Evolutionary conservation across 1,140 invertebrate genomes (phyloP).

Genomic region (Aphelenchoides avenae): DNA sequence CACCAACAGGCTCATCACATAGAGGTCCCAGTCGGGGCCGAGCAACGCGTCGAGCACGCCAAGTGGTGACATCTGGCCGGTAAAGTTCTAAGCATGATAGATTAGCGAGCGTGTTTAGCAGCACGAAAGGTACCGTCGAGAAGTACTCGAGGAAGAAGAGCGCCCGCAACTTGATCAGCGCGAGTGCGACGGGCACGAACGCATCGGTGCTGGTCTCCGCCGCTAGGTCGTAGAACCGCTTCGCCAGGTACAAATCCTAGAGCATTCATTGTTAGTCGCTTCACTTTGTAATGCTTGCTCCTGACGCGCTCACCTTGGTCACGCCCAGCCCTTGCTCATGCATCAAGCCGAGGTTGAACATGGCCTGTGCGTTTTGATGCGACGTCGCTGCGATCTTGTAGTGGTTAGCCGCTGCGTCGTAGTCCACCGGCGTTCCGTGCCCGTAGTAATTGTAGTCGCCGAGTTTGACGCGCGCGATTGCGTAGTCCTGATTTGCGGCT

Average conservation of each 20-base stretch:
- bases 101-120: neutral
- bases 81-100: conserved; percentile 20
- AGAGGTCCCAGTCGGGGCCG: conserved; percentile 44
- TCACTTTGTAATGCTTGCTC: conserved; percentile 17
- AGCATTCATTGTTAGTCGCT: conserved; percentile 3
- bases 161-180: conserved; percentile 76
- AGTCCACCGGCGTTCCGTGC: conserved; percentile 78
- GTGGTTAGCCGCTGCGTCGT: conserved; percentile 83
- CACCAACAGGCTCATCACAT: conserved; percentile 33
- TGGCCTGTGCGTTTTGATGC: conserved; percentile 92
- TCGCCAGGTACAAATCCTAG: conserved; percentile 71
- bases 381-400: conserved; percentile 85
- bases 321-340: conserved; percentile 93
- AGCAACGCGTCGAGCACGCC: conserved; percentile 26
- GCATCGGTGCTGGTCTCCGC: conserved; percentile 86
- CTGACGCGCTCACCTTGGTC: conserved; percentile 64
- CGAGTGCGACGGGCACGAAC: conserved; percentile 84
- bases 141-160: conserved; percentile 47
- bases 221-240: conserved; percentile 90
- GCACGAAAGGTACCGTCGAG: conserved; percentile 19
- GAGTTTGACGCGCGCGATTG: conserved; percentile 76
- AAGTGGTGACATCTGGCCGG: conserved; percentile 14
- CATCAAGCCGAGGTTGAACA: conserved; percentile 99
- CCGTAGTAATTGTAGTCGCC: conserved; percentile 99
- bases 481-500: conserved; percentile 62